Evolutionary conservation across 2,888 invertebrate genomes (phyloP).

Genomic region (Hypsopygia costalis): DNA sequence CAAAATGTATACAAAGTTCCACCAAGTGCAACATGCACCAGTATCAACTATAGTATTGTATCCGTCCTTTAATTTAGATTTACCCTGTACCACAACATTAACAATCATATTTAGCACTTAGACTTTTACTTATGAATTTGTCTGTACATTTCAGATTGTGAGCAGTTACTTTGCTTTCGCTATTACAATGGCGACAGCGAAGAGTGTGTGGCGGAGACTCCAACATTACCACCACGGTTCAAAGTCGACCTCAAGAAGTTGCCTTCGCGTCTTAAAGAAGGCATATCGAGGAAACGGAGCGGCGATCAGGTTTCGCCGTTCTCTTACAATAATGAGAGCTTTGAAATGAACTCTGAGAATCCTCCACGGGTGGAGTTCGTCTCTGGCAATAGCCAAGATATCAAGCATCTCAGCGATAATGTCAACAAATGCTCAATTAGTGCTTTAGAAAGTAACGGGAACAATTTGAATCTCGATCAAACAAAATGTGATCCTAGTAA

Average conservation of each 20-base stretch:
- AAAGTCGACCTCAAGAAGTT: conserved; percentile 82
- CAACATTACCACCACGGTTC: conserved; percentile 60
- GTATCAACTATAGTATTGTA: too few relatives aligned
- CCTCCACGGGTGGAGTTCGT: conserved; percentile 63
- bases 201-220: conserved; percentile 83
- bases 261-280: conserved; percentile 76
- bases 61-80: too few relatives aligned
- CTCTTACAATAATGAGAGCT: conserved; percentile 74
- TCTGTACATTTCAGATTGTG: conserved; percentile 79
- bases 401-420: conserved; percentile 72
- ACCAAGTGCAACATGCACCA: too few relatives aligned
- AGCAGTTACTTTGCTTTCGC: conserved; percentile 85
- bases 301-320: conserved; percentile 70
- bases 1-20: too few relatives aligned
- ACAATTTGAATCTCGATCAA: conserved; percentile 59
- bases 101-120: too few relatives aligned
- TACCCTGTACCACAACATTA: too few relatives aligned
- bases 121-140: conserved; percentile 3
- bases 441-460: conserved; percentile 71
- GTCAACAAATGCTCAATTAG: conserved; percentile 80
- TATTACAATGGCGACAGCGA: conserved; percentile 84
- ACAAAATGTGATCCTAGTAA: conserved; percentile 74
- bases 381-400: conserved; percentile 61
- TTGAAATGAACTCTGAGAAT: conserved; percentile 72
- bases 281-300: conserved; percentile 71